A percentile compares a stretch with the other conserved stretches of the same genome.
These are phyloP conservation scores for Bungarus multicinctus DNA, from an alignment of 2,113 vertebrate species.

Conservation along the genomic window DNA sequence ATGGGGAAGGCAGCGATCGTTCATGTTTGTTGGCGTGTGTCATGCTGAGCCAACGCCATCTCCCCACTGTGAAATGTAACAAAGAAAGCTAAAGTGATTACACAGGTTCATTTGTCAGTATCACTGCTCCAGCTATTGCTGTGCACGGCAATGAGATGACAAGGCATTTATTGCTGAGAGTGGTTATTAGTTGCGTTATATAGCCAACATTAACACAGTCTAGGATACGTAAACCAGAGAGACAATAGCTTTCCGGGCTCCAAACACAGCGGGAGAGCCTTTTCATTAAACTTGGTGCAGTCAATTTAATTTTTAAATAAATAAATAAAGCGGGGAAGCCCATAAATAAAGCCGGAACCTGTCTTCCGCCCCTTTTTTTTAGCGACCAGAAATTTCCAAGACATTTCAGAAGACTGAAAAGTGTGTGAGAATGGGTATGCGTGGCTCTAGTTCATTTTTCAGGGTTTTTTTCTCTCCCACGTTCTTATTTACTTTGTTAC, in stretches of 20 bases:
- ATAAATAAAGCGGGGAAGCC: background rate
- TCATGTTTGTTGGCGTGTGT: slow-evolving; percentile 75
- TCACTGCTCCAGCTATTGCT: slow-evolving; percentile 70
- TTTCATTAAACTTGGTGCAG: slow-evolving; percentile 74
- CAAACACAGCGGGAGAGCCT: slow-evolving; percentile 74
- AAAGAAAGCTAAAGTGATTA: slow-evolving; percentile 80
- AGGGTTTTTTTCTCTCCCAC: background rate
- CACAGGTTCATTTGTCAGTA: slow-evolving; percentile 77
- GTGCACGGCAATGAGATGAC: slow-evolving; percentile 73
- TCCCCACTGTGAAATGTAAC: slow-evolving; percentile 81
- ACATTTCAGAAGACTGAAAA: slow-evolving; percentile 31
- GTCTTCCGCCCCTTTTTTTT: slow-evolving; percentile 69
- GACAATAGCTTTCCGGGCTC: slow-evolving; percentile 75
- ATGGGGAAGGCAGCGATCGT: slow-evolving; percentile 61
- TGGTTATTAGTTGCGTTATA: slow-evolving; percentile 79
- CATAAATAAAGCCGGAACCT: slow-evolving; percentile 68
- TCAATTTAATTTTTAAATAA: slow-evolving; percentile 59
- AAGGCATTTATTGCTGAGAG: slow-evolving; percentile 78
- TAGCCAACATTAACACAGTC: slow-evolving; percentile 75
- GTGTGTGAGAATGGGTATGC: too few species aligned
- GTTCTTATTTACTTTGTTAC: rapidly evolving
- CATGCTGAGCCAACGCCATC: slow-evolving; percentile 77
- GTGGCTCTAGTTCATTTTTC: background rate
- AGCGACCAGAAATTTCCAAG: slow-evolving; percentile 47
- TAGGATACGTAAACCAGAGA: slow-evolving; percentile 71